phyloP scores from a whole-genome alignment of 2,113 vertebrate species.

The Ondatra zibethicus region DNA sequence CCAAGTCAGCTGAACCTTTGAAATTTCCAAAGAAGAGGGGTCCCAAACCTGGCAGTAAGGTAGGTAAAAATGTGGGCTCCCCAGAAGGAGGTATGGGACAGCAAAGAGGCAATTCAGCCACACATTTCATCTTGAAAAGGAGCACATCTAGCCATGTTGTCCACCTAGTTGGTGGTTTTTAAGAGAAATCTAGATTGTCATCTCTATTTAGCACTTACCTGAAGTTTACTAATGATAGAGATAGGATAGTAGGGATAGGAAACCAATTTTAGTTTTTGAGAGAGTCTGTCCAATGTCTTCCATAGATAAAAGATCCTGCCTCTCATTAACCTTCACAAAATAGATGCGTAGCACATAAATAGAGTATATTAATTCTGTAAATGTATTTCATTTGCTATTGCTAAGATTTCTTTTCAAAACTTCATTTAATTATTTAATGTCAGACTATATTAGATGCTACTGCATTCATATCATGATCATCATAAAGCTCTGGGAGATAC shows the following conservation, averaged over 20 bases:
- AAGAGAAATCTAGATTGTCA: constrained; percentile 8
- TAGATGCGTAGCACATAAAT: neutral
- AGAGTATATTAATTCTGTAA: constrained; percentile 24
- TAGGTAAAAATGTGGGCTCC: constrained; percentile 80
- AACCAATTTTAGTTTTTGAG: constrained; percentile 48
- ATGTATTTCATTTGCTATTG: constrained; percentile 47
- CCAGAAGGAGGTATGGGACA: constrained; percentile 19
- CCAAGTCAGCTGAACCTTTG: constrained; percentile 92
- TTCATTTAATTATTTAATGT: neutral
- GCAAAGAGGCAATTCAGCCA: neutral
- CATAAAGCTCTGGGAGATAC: constrained; percentile 21
- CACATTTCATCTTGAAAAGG: constrained; percentile 24
- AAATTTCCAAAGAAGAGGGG: constrained; percentile 98
- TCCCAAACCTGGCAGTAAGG: constrained; percentile 98
- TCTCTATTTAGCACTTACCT: neutral
- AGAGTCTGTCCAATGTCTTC: constrained; percentile 27
- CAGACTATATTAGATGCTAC: neutral
- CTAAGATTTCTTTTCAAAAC: neutral
- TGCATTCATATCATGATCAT: constrained; percentile 3
- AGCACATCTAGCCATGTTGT: constrained; percentile 1
- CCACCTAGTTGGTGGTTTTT: neutral
- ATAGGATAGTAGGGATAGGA: neutral
- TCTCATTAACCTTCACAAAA: constrained; percentile 5
- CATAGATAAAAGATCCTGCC: neutral
- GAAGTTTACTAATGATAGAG: constrained; percentile 3